Evolutionary conservation across 2,888 invertebrate genomes (phyloP).

Genomic region (Ectemnius continuus): DNA sequence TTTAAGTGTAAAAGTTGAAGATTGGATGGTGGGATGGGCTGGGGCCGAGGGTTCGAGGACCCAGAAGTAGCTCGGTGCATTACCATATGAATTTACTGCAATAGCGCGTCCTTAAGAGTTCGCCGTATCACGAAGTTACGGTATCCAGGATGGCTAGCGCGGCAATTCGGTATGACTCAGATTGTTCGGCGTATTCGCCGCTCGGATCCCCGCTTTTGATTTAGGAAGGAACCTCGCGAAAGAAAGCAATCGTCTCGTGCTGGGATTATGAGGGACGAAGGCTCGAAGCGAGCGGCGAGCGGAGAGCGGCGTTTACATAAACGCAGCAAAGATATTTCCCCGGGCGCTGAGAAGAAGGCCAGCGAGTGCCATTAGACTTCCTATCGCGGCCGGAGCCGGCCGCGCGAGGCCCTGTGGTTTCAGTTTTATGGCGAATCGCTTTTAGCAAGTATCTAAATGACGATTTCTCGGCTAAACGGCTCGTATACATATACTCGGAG

Average conservation of each 20-base stretch:
- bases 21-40: too few species aligned
- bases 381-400: constrained; percentile 61
- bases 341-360: constrained; percentile 27
- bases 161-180: constrained; percentile 8
- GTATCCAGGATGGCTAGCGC: not conserved
- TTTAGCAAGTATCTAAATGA: constrained; percentile 75
- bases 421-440: constrained; percentile 75
- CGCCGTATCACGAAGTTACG: constrained; percentile 14
- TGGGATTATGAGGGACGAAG: constrained; percentile 42
- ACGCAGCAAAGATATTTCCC: constrained; percentile 48
- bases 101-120: constrained; percentile 35
- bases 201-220: constrained; percentile 21
- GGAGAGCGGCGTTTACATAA: constrained; percentile 41
- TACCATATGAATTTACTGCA: constrained; percentile 19
- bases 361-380: constrained; percentile 65
- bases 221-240: constrained; percentile 16
- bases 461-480: constrained; percentile 65
- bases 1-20: too few species aligned
- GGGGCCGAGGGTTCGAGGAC: constrained; percentile 20
- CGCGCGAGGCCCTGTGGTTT: constrained; percentile 48
- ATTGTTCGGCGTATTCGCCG: too few species aligned
- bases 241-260: constrained; percentile 24
- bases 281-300: constrained; percentile 9
- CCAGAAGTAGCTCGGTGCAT: constrained; percentile 25
- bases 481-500: constrained; percentile 41